A percentile compares a stretch with the other conserved stretches of the same genome.
phyloP scores from a whole-genome alignment of 2,113 vertebrate species.

The Nothoprocta perdicaria region DNA sequence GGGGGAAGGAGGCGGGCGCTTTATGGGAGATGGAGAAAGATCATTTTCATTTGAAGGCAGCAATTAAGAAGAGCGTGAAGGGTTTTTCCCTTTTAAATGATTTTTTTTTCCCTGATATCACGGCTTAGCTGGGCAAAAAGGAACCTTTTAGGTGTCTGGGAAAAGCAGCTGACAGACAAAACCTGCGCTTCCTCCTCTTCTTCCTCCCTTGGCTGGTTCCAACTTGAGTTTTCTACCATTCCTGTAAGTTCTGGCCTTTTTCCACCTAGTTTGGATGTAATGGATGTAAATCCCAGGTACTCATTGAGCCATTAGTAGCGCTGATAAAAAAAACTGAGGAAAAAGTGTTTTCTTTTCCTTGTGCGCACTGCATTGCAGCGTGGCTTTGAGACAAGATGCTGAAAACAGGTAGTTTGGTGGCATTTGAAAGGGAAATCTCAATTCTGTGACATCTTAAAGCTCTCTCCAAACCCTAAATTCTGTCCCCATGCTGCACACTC shows the following conservation, averaged over 20 bases:
- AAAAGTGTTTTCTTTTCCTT: not conserved
- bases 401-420: not conserved
- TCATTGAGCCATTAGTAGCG: fast-evolving
- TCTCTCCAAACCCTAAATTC: not conserved
- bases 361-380: fast-evolving
- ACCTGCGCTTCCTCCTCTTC: not conserved
- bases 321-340: not conserved
- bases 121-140: not conserved
- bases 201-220: not conserved
- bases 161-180: not conserved
- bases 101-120: not conserved
- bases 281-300: not conserved
- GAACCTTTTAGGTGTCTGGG: too few relatives aligned
- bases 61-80: not conserved
- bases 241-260: not conserved
- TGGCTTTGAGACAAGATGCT: not conserved
- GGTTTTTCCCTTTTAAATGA: not conserved
- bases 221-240: not conserved
- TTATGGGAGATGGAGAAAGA: not conserved
- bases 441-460: not conserved
- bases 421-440: not conserved
- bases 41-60: not conserved
- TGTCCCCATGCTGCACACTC: not conserved
- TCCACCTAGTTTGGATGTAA: not conserved
- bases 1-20: not conserved